A percentile compares a stretch with the other conserved stretches of the same genome.
These are phyloP conservation scores for Coilia nasus DNA, from an alignment of 2,797 vertebrate genomes.

Conservation along the genomic window DNA sequence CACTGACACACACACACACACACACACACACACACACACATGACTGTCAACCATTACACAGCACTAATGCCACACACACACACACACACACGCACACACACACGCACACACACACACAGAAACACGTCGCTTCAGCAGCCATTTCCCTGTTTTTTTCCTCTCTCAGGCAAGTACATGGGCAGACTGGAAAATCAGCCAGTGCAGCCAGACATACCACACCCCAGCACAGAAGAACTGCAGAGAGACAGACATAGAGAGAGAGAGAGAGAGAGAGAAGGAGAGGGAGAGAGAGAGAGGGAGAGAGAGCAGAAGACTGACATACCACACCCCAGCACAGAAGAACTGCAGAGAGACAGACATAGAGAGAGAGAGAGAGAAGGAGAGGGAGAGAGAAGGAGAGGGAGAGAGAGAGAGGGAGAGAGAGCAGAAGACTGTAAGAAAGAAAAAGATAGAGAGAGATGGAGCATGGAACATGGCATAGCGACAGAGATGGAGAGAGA, in stretches of 20 bases:
- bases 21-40: constrained; percentile 20
- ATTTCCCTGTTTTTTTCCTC: not conserved
- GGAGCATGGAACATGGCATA: not conserved
- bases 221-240: constrained; percentile 12
- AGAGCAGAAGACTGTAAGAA: not conserved
- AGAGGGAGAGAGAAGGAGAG: not conserved
- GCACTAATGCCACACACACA: constrained; percentile 2
- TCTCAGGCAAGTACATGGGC: not conserved
- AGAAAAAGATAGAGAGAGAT: not conserved
- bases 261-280: not conserved
- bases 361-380: not conserved
- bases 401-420: not conserved
- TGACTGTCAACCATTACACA: not conserved
- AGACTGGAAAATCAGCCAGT: constrained; percentile 15
- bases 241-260: not conserved
- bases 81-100: constrained; percentile 3
- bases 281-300: not conserved
- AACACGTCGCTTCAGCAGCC: not conserved
- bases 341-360: not conserved
- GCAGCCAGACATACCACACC: constrained; percentile 24
- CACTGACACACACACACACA: constrained; percentile 33
- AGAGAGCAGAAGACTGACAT: not conserved
- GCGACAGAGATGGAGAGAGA: not conserved
- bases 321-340: constrained; percentile 13
- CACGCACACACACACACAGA: not conserved